Evolutionary conservation across 2,797 vertebrate species (phyloP), one percentile per base, ranked within the genome.

Genomic region (Morus bassanus): DNA sequence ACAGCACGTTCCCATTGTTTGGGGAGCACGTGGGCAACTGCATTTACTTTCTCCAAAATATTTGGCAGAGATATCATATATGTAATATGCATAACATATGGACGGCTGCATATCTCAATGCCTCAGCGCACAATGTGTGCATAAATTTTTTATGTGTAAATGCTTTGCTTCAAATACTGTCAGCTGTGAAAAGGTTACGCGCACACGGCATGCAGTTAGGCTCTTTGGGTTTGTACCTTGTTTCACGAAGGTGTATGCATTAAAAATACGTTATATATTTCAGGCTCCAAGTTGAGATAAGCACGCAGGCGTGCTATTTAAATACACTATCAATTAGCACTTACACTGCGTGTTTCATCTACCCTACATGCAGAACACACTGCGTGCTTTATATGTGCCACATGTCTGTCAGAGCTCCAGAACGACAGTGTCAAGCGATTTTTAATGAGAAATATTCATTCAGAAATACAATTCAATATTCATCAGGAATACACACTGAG

Each of bases 161-260:
- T 72, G 30, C 77, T 61, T 81, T 24, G 21, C 76, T 88, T 83
- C 60, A 56, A 48, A 69, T 30, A 3, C 60, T n/a, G 56, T 51
- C 69, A 57, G 67, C 78, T 53, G 67, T 31, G 41, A 51, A 24
- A 31, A 80, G 43, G 31, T 53, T 35, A 5, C 10, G 1, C 31
- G 6, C 2, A 1, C 13, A 11, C 13, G 3, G 64, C 72, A 5
- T 13, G n/a, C 77, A n/a, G n/a, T n/a, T n/a, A n/a, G n/a, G n/a
- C n/a, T n/a, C n/a, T n/a, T n/a, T n/a, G n/a, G n/a, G 10, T 61
- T 73, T 77, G 51, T 17, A 22, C 51, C 51, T 51, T 25, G 27
- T 63, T 39, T 53, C 43, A 6, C 8, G 30, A 27, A 80, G 43
- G 56, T 41, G 18, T 11, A 18, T 48, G n/a, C 63, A 1, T 57